A percentile compares a stretch with the other conserved stretches of the same genome.
Conservation (phyloP, 2,888 invertebrate species). For the Latrodectus elegans region DNA sequence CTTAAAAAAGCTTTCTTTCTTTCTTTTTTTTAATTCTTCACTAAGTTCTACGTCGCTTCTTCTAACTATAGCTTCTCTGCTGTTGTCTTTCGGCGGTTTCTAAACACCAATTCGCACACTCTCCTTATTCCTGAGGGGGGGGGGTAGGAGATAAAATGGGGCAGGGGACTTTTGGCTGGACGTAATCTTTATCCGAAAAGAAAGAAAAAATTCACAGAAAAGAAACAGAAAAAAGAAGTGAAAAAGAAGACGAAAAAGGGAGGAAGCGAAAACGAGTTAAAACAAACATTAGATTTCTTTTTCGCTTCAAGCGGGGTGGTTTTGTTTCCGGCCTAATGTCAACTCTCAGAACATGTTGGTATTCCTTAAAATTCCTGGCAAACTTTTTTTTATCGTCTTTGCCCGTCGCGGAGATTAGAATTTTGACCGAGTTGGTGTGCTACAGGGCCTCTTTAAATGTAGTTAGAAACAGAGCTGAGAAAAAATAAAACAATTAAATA, state of each 20-base stretch:
- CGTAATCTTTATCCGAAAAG: constrained; percentile 33
- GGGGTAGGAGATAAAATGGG: constrained; percentile 4
- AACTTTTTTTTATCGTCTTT: constrained; percentile 7
- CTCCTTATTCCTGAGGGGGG: constrained; percentile 22
- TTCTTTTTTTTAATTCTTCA: constrained; percentile 9
- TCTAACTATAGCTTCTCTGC: constrained; percentile 11
- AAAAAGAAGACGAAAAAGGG: constrained; percentile 51
- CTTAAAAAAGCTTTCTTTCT: constrained; percentile 6
- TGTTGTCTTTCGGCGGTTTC: constrained; percentile 67
- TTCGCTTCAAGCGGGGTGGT: constrained; percentile 30
- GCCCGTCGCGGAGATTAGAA: constrained; percentile 19
- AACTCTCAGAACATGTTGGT: constrained; percentile 28
- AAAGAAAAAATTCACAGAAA: constrained; percentile 9
- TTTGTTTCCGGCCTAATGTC: constrained; percentile 65
- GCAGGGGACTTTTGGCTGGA: constrained; percentile 25
- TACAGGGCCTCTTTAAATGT: constrained; percentile 7
- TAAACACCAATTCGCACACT: constrained; percentile 62
- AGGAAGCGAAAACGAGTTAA: constrained; percentile 64
- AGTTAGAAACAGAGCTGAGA: constrained; percentile 2
- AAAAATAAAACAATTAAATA: not conserved
- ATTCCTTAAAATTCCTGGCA: constrained; percentile 26
- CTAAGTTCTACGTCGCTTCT: constrained; percentile 12
- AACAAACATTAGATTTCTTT: constrained; percentile 53
- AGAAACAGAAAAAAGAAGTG: constrained; percentile 20
- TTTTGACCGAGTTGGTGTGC: not conserved